Conservation (phyloP, 2,797 vertebrate species). For the Sebastes dallii region DNA sequence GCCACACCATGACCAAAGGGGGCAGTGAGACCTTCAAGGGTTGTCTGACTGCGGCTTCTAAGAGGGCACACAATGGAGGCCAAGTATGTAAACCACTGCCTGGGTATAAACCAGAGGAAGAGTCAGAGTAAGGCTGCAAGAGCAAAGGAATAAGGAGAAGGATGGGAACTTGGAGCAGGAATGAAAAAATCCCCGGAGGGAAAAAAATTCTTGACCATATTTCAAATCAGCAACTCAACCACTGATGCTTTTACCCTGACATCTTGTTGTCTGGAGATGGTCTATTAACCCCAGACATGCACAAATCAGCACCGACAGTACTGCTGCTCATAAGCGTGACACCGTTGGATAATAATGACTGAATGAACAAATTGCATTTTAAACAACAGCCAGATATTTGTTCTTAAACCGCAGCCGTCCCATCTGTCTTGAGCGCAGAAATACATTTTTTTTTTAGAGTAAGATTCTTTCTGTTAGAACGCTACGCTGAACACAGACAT, state of each 20-base stretch:
- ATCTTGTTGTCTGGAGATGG: slow-evolving; percentile 21
- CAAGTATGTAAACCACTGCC: slow-evolving; percentile 42
- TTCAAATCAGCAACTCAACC: slow-evolving; percentile 47
- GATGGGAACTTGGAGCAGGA: slow-evolving; percentile 19
- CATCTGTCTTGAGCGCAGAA: slow-evolving; percentile 27
- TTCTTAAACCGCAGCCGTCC: slow-evolving; percentile 10
- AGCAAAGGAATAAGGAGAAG: neutral
- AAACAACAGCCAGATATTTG: slow-evolving; percentile 25
- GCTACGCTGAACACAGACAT: slow-evolving; percentile 1
- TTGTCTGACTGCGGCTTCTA: slow-evolving; percentile 29
- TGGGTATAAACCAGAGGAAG: slow-evolving; percentile 26
- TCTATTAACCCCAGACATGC: slow-evolving; percentile 41
- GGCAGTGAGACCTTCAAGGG: slow-evolving; percentile 22
- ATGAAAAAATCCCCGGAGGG: neutral
- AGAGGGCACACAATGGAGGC: slow-evolving; percentile 24
- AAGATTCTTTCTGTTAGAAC: neutral
- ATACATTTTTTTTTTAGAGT: neutral
- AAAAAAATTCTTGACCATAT: slow-evolving; percentile 2
- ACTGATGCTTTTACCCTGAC: slow-evolving; percentile 17
- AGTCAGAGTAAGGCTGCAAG: slow-evolving; percentile 16
- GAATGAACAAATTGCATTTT: slow-evolving; percentile 41
- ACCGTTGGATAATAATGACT: slow-evolving; percentile 16
- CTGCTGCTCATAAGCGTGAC: slow-evolving; percentile 9
- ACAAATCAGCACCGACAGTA: slow-evolving; percentile 37
- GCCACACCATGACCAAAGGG: slow-evolving; percentile 45